These are phyloP conservation scores for Scelioninae gen. 2 DNA, from an alignment of 2,888 invertebrate genomes.

Conservation along the genomic window DNA sequence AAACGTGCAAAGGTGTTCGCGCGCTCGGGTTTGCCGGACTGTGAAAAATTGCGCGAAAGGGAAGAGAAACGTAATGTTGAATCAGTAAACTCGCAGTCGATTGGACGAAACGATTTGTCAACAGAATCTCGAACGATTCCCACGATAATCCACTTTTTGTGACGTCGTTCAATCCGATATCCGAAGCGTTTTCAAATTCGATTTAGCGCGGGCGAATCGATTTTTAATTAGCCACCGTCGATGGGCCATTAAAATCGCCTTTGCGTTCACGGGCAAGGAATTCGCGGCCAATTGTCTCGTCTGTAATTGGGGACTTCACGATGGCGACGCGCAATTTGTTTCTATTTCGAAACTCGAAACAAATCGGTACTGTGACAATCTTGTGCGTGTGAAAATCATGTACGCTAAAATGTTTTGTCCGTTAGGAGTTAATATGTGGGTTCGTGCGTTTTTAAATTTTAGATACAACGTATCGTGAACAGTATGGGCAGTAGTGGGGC, in stretches of 20 bases:
- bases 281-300: constrained; percentile 30
- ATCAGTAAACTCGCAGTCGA: constrained; percentile 36
- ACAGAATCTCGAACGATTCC: constrained; percentile 21
- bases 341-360: constrained; percentile 24
- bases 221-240: constrained; percentile 31
- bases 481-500: no score
- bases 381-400: no score
- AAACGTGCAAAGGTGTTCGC: constrained; percentile 1
- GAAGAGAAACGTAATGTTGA: constrained; percentile 25
- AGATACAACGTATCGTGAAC: no score
- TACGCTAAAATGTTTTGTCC: no score
- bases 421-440: no score
- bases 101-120: constrained; percentile 42
- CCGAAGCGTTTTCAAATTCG: constrained; percentile 5
- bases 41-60: constrained; percentile 34
- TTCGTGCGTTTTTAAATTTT: no score
- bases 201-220: constrained; percentile 31
- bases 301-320: constrained; percentile 6
- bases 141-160: constrained; percentile 31
- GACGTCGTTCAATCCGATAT: constrained; percentile 8
- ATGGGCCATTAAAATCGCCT: constrained; percentile 22
- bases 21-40: not conserved
- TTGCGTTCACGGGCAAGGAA: constrained; percentile 10
- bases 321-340: constrained; percentile 30
- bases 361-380: constrained; percentile 17